Evolutionary conservation across 2,797 vertebrate genomes (phyloP), one percentile per base, ranked within the genome.

Genomic region (Sebastes aleutianus): DNA sequence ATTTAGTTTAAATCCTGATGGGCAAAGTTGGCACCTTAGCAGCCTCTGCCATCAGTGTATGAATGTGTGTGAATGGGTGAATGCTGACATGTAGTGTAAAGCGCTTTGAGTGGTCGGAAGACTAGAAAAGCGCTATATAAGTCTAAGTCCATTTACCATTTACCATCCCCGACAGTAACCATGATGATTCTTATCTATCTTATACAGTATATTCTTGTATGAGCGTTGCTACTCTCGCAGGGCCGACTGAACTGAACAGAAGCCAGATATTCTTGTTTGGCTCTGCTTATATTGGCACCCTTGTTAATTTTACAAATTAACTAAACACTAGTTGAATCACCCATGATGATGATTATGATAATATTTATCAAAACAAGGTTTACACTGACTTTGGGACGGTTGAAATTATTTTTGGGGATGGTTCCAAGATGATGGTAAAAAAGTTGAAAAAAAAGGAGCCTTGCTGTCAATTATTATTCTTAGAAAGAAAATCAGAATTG

Each of bases 251-350:
- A 65, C 32, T 22, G 32, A 78, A 36, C 22, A 56, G 8, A 39
- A 36, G 77, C 69, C 39, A 76, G 13, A 62, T 26, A 65, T 67
- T 59, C 64, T 43, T 43, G 31, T 54, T 56, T 59, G 43, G 70
- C 81, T 66, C 64, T n/a, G 32, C 76, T 78, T 27, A 31, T 61
- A 32, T 34, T 70, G 64, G 67, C 67, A 70, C 22, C 13, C 36
- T 58, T 59, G 34, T 54, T 59, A 5, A 73, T 79, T 75, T 65
- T 3, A 63, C 29, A 80, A 77, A 77, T 67, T 5, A 64, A 70
- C 22, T 18, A 16, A 67, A 74, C 31, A 47, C 22, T 13, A 71
- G 22, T 54, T 43, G 16, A 72, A 32, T 74, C 71, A 64, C 14
- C 29, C 22, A 3, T 4, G 24, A 76, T 56, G 43, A 53, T 72